These are phyloP conservation scores for Ormyrus labotus DNA, from an alignment of 2,888 invertebrate genomes.

Conservation along the genomic window DNA sequence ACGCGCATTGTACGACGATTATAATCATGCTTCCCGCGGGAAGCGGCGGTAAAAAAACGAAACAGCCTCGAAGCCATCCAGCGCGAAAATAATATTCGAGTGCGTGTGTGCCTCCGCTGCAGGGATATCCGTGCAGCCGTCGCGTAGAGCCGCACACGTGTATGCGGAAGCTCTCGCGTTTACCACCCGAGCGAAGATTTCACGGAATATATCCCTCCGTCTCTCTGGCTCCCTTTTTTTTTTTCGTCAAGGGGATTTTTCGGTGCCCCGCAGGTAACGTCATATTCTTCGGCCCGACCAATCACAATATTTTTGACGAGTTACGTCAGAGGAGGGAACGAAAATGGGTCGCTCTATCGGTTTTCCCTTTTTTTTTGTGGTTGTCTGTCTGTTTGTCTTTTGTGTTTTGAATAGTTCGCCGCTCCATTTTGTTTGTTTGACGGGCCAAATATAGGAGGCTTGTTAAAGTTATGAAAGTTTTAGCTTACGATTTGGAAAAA, in stretches of 20 bases:
- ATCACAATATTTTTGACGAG: constrained; percentile 76
- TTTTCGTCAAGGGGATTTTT: constrained; percentile 48
- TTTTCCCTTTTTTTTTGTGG: constrained; percentile 51
- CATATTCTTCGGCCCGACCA: constrained; percentile 70
- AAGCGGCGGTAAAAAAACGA: background rate
- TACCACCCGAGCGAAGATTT: constrained; percentile 40
- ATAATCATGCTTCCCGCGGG: constrained; percentile 22
- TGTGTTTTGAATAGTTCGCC: constrained; percentile 45
- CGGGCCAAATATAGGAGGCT: constrained; percentile 35
- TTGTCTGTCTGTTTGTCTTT: constrained; percentile 45
- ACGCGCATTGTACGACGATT: constrained; percentile 23
- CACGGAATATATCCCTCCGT: constrained; percentile 37
- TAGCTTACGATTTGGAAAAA: constrained; percentile 52
- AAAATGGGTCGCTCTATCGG: constrained; percentile 55
- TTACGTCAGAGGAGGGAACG: constrained; percentile 62
- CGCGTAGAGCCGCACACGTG: background rate
- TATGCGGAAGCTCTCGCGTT: constrained; percentile 35
- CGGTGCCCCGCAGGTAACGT: constrained; percentile 68
- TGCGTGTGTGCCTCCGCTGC: background rate
- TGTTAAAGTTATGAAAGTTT: constrained; percentile 53
- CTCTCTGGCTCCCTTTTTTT: background rate
- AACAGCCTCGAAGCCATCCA: constrained; percentile 15
- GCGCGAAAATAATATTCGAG: constrained; percentile 31
- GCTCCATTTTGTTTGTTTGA: constrained; percentile 40
- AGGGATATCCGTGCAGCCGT: constrained; percentile 28